Evolutionary conservation across 2,113 vertebrate species (phyloP), one percentile per base, ranked within the genome.

Genomic region (Colinus virginianus): DNA sequence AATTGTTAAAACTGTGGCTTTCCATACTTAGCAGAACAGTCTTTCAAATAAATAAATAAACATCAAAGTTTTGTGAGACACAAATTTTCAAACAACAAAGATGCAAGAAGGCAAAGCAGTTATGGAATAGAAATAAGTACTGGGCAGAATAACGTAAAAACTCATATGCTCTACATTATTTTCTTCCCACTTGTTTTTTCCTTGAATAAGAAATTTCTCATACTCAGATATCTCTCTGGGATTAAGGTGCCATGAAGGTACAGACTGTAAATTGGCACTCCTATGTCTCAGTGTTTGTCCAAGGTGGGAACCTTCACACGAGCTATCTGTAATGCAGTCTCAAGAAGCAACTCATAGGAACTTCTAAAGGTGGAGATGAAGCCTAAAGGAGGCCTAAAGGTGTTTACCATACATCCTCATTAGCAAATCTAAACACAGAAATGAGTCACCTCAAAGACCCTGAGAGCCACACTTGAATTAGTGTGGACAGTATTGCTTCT

Each of bases 1-100:
- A 95, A 88, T 76, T 78, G 90, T 58, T 87, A 86, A 90, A 96
- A 90, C 62, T 84, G 76, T 80, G 89, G 90, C 59, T 95, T 96
- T 94, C 70, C 76, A 76, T 95, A 84, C 92, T 96, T 93, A 96
- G 51, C 26, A 91, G 55, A 74, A 95, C 21, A 77, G 43, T 58
- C 70, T 97, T 94, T 96, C 77, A 97, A 96, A 97, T 16, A 79
- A 78, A 70, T 36, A 6, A 30, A 43, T 19, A 9, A 17, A 74
- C 71, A 78, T 88, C 81, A 93, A 71, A 94, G 76, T 32, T 88
- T 72, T 78, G 76, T 91, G 67, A 93, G 91, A 94, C 83, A 94
- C 84, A 4, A 40, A 87, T 55, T 72, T 43, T 9, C 56, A 56
- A 84, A 61, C 82, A 56, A 40, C 38, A 87, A 32, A 83, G 3